phyloP scores from a whole-genome alignment of 2,113 vertebrate species.

The Dryoscopus gambensis region DNA sequence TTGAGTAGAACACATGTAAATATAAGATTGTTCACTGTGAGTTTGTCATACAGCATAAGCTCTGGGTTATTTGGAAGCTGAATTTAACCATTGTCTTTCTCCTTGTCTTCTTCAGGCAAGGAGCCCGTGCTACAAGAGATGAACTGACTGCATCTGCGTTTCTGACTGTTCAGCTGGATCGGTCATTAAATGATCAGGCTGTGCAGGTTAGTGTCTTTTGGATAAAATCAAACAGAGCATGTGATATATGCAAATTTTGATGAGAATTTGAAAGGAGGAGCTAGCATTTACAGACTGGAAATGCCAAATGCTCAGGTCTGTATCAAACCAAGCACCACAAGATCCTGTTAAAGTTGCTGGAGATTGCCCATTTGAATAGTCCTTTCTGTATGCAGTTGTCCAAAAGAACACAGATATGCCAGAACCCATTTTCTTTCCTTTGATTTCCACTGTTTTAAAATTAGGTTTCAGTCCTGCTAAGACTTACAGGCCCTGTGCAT shows the following conservation, averaged over 20 bases:
- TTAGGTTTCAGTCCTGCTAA: neutral
- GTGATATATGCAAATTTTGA: neutral
- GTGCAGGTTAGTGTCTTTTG: conserved; percentile 80
- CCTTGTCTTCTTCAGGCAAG: conserved; percentile 80
- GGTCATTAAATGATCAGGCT: conserved; percentile 76
- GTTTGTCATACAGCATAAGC: neutral
- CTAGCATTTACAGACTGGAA: neutral
- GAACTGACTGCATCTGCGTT: conserved; percentile 88
- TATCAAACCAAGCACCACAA: neutral
- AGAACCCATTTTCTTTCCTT: neutral
- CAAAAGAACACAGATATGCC: neutral
- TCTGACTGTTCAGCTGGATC: conserved; percentile 88
- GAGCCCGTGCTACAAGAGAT: conserved; percentile 78
- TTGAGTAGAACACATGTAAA: neutral
- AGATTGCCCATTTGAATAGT: neutral
- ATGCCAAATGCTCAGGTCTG: neutral
- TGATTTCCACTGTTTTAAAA: neutral
- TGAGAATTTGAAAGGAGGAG: neutral
- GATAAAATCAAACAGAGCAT: neutral
- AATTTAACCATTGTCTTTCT: neutral
- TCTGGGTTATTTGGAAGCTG: neutral
- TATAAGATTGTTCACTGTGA: neutral
- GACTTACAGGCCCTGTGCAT: neutral
- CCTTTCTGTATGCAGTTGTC: neutral
- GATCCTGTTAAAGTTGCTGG: neutral